Conservation (phyloP, 2,113 vertebrate species). For the Gadus chalcogrammus region DNA sequence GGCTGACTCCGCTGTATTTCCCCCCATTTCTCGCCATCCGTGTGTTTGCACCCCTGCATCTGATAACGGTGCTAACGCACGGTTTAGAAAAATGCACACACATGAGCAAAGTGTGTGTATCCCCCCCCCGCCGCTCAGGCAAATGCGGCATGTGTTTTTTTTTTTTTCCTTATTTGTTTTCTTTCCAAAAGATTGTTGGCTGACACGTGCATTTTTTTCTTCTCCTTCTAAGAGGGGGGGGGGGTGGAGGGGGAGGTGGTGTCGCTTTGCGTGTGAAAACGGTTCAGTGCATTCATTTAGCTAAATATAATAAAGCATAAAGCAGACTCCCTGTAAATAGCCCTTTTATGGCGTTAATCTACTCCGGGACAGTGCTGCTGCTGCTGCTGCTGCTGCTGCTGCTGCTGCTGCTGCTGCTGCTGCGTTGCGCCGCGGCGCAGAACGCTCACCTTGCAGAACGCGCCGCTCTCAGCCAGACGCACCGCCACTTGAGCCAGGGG, state of each 20-base stretch:
- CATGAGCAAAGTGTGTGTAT: constrained; percentile 10
- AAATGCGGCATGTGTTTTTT: neutral
- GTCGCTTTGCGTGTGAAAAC: neutral
- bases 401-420: neutral
- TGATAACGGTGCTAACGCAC: neutral
- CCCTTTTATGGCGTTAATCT: neutral
- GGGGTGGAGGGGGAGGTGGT: too few species aligned
- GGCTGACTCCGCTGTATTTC: neutral
- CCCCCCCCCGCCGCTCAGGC: neutral
- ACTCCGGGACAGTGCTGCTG: neutral
- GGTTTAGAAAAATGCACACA: neutral
- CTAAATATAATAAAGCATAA: constrained; percentile 34
- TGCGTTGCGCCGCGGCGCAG: neutral
- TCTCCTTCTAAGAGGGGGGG: too few species aligned
- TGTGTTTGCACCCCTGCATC: neutral
- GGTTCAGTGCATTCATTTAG: constrained; percentile 35
- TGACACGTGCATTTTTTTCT: too few species aligned
- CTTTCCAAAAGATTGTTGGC: neutral
- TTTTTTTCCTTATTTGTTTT: neutral
- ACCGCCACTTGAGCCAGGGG: constrained; percentile 12
- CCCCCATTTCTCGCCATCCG: neutral
- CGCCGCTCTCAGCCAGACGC: constrained; percentile 23
- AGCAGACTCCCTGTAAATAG: neutral
- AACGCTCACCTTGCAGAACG: constrained; percentile 29
- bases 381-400: neutral